A percentile compares a stretch with the other conserved stretches of the same genome.
phyloP scores from a whole-genome alignment of 2,888 invertebrate genomes.

The Chouioia cunea region DNA sequence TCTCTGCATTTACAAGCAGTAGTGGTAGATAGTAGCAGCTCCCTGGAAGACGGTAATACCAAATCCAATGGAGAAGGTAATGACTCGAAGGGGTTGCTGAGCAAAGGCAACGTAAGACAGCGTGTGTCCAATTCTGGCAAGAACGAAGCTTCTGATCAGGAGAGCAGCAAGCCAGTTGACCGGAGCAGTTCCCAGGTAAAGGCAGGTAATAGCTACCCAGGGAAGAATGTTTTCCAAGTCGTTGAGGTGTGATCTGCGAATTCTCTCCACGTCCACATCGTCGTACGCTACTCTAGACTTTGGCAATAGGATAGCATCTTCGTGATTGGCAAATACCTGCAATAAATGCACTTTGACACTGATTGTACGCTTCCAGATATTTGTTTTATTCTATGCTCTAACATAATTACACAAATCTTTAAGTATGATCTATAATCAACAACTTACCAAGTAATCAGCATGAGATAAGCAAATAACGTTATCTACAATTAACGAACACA shows the following conservation, averaged over 20 bases:
- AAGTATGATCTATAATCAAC: too few relatives aligned
- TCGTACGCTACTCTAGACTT: slow-evolving; percentile 51
- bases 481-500: too few relatives aligned
- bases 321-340: slow-evolving; percentile 59
- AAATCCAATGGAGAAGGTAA: slow-evolving; percentile 67
- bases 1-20: slow-evolving; percentile 16
- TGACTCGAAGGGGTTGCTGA: slow-evolving; percentile 70
- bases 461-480: too few relatives aligned
- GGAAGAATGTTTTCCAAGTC: slow-evolving; percentile 73
- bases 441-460: too few relatives aligned
- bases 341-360: too few relatives aligned
- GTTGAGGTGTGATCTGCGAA: slow-evolving; percentile 72
- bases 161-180: slow-evolving; percentile 65
- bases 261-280: slow-evolving; percentile 70
- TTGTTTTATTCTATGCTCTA: not conserved
- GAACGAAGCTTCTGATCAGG: slow-evolving; percentile 70
- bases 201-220: slow-evolving; percentile 69
- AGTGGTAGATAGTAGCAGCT: slow-evolving; percentile 46
- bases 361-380: too few relatives aligned
- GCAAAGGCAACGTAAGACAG: slow-evolving; percentile 69
- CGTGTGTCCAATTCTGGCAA: slow-evolving; percentile 70
- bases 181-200: slow-evolving; percentile 72
- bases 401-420: not conserved
- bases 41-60: slow-evolving; percentile 68
- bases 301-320: slow-evolving; percentile 49